Percentiles rank a stretch among this genome's conserved stretches.
Evolutionary conservation across 2,113 vertebrate species (phyloP).

Genomic region (Callocephalon fimbriatum): DNA sequence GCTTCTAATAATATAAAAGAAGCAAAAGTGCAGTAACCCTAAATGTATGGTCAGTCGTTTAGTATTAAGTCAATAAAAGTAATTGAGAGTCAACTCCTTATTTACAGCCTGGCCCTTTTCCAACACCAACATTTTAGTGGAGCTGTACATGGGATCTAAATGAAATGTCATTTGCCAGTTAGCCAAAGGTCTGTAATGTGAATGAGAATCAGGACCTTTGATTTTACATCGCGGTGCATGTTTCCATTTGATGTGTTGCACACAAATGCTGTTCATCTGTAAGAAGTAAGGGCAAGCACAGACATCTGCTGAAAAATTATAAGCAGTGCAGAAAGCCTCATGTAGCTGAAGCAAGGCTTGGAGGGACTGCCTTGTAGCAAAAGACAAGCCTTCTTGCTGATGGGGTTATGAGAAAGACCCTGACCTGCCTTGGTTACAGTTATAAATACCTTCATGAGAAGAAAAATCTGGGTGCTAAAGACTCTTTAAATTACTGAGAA

Average conservation of each 20-base stretch:
- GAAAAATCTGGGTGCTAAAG: not conserved
- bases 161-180: not conserved
- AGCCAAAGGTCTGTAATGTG: constrained; percentile 1
- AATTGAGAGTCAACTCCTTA: not conserved
- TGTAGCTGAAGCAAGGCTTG: not conserved
- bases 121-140: not conserved
- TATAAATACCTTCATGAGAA: not conserved
- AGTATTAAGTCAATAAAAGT: constrained; percentile 31
- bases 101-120: not conserved
- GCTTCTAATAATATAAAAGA: not conserved
- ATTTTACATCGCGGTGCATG: rapidly evolving
- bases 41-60: not conserved
- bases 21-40: not conserved
- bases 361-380: not conserved
- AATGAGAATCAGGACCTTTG: not conserved
- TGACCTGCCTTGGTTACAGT: not conserved
- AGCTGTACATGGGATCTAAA: not conserved
- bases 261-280: not conserved
- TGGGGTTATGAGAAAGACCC: not conserved
- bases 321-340: not conserved
- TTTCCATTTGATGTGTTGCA: not conserved
- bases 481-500: not conserved
- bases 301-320: not conserved
- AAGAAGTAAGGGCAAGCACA: not conserved
- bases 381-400: not conserved